Conservation (phyloP, 2,888 invertebrate genomes). For the Pammene fasciana region DNA sequence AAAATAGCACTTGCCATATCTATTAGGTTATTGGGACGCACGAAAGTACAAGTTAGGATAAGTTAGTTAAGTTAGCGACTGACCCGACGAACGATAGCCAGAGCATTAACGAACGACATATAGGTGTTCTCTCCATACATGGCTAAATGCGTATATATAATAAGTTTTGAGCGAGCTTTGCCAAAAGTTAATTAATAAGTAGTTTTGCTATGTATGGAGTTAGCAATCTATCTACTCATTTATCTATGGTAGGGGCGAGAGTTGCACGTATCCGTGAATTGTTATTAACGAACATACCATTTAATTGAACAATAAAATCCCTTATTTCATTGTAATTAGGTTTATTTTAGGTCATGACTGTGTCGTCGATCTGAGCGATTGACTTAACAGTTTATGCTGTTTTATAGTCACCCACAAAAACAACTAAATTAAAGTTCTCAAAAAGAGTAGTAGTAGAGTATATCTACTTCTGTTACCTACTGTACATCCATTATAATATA, state of each 20-base stretch:
- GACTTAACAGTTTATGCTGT: too few species aligned
- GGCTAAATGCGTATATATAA: too few species aligned
- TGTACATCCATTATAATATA: too few species aligned
- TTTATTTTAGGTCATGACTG: conserved; percentile 1
- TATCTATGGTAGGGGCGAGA: conserved; percentile 30
- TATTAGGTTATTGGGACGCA: conserved; percentile 55
- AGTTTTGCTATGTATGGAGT: too few species aligned
- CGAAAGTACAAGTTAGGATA: conserved; percentile 77
- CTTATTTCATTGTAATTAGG: background rate
- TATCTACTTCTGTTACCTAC: too few species aligned
- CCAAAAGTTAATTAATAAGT: too few species aligned
- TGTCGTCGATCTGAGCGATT: background rate
- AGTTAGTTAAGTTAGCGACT: conserved; percentile 51
- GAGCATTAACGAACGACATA: conserved; percentile 32
- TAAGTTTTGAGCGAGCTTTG: too few species aligned
- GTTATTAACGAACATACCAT: conserved; percentile 47
- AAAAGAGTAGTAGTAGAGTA: too few species aligned
- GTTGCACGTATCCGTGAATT: conserved; percentile 45
- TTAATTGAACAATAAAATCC: background rate
- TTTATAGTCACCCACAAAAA: too few species aligned
- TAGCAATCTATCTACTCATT: too few species aligned
- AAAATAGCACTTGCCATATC: conserved; percentile 22
- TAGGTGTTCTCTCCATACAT: too few species aligned
- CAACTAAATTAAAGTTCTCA: too few species aligned
- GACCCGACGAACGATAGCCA: conserved; percentile 38